These are phyloP conservation scores for Dynastes hyllus DNA, from an alignment of 2,888 invertebrate species.

Conservation along the genomic window DNA sequence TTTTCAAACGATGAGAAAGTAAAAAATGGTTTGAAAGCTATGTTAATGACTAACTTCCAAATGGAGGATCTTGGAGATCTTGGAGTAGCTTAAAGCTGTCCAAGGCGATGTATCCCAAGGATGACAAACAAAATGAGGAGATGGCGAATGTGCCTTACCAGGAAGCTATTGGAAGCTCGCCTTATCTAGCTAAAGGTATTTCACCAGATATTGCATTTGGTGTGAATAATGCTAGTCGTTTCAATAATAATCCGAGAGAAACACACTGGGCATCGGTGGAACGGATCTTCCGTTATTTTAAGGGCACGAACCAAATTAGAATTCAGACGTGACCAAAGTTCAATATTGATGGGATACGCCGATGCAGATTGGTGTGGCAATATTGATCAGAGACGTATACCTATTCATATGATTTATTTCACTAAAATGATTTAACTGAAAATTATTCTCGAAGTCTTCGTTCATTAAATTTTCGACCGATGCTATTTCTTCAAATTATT, in stretches of 20 bases:
- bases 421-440: too few species aligned
- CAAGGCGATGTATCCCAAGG: not conserved
- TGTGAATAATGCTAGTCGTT: constrained; percentile 54
- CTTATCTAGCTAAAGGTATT: constrained; percentile 53
- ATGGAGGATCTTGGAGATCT: not conserved
- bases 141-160: not conserved
- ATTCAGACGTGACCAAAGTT: not conserved
- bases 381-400: too few species aligned
- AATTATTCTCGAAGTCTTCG: too few species aligned
- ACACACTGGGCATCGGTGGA: too few species aligned
- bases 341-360: not conserved
- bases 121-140: not conserved
- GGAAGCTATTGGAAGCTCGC: constrained; percentile 53
- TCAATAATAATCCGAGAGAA: constrained; percentile 14
- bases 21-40: not conserved
- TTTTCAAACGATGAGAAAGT: not conserved
- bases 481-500: too few species aligned
- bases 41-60: not conserved
- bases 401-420: too few species aligned
- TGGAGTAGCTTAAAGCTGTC: not conserved
- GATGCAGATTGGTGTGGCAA: too few species aligned
- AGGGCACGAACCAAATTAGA: not conserved
- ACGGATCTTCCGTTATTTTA: not conserved
- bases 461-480: too few species aligned
- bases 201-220: constrained; percentile 54